These are phyloP conservation scores for Tetropium fuscum DNA, from an alignment of 2,888 invertebrate species.

Conservation along the genomic window DNA sequence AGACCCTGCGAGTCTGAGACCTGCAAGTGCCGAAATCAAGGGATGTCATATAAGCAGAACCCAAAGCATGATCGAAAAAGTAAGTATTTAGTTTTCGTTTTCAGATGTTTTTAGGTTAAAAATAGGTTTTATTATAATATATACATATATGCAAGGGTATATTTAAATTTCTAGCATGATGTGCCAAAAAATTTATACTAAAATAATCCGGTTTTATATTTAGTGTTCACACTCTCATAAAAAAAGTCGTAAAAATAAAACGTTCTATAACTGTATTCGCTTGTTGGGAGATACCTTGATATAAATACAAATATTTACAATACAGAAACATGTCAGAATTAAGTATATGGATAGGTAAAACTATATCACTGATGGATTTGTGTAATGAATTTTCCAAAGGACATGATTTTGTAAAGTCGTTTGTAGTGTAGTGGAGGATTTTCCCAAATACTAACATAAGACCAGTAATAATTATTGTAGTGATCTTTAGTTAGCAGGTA, in stretches of 20 bases:
- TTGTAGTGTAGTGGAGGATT: no score
- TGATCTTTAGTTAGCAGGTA: no score
- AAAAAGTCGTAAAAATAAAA: conserved; percentile 10
- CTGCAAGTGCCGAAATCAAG: conserved; percentile 24
- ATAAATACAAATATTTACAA: no score
- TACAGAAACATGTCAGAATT: no score
- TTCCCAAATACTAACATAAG: no score
- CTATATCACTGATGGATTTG: no score
- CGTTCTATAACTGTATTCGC: not conserved
- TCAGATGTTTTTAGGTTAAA: not conserved
- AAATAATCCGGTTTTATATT: conserved; percentile 16
- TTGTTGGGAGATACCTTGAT: not conserved
- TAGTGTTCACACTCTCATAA: not conserved
- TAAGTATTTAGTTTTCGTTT: conserved; percentile 48
- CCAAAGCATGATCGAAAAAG: conserved; percentile 62
- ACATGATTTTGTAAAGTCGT: no score
- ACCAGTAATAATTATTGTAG: no score
- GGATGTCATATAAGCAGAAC: conserved; percentile 52
- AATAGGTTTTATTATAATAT: conserved; percentile 6
- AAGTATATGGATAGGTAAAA: no score
- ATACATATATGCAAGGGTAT: not conserved
- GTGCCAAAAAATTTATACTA: conserved; percentile 15
- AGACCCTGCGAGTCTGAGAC: conserved; percentile 34
- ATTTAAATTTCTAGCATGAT: conserved; percentile 5
- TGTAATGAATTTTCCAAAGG: no score